Evolutionary conservation across 1,140 invertebrate genomes (phyloP), one percentile per base, ranked within the genome.

Genomic region (Rhagoletis pomonella): DNA sequence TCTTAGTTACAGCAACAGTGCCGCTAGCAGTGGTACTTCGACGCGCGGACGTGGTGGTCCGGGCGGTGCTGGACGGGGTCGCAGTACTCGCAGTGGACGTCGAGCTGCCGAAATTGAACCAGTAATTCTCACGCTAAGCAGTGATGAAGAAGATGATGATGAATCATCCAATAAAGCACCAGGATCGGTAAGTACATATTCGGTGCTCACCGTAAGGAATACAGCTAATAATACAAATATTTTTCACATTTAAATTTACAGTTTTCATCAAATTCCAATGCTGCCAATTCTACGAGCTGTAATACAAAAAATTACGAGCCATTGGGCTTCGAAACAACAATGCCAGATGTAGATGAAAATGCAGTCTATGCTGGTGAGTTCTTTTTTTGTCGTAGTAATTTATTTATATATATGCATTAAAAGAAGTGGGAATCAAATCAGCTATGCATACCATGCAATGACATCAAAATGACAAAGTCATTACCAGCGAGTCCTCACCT

Each of bases 61-160:
- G 9, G 85, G 84, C 9, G 84, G 92, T 81, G 86, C 89, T 87
- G 91, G 89, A 64, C 89, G 87, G 88, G 93, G 91, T 6, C 90
- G 90, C 12, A 81, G 91, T 2, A 88, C 90, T 3, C 88, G 91
- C 4, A 89, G 90, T 19, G 91, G 90, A 1, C 88, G 91, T 1
- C 88, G 90, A 17, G 86, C 89, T 0, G 93, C 94, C 3, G 95
- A 95, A 88, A 94, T 93, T 14, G 95, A 95, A 91, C 94, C 95
- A 65, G 95, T 95, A 73, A 95, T 95, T 90, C 93, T 96, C 84
- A 95, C 94, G 59, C 91, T 95, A 85, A 96, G 95, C 91, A 96
- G 95, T 87, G 95, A 96, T 89, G 95, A 96, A 89, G 95, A 93
- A 50, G 91, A 88, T 44, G 92, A 93, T n/a, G 90, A 91, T 4